These are phyloP conservation scores for Lepidurus packardi DNA, from an alignment of 1,140 invertebrate genomes.

Conservation along the genomic window DNA sequence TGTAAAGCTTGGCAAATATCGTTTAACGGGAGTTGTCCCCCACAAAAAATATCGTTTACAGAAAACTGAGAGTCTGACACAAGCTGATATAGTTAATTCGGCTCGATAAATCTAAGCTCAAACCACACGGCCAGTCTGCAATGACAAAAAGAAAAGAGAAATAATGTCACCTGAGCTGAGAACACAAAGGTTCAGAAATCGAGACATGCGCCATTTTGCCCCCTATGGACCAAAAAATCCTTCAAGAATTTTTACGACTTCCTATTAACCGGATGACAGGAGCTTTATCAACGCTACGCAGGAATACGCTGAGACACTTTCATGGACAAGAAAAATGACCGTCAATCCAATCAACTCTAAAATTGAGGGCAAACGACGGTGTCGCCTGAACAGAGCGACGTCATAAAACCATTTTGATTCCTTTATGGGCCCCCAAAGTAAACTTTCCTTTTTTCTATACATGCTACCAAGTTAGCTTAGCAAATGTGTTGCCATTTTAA, in stretches of 20 bases:
- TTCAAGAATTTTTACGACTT: not conserved
- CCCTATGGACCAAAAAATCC: not conserved
- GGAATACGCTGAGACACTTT: constrained; percentile 1
- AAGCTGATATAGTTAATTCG: not conserved
- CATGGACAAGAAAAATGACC: constrained; percentile 16
- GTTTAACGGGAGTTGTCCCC: too few relatives aligned
- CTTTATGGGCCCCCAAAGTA: not conserved
- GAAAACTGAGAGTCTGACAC: not conserved
- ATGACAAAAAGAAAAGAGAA: not conserved
- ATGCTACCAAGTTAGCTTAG: not conserved
- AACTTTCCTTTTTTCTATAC: not conserved
- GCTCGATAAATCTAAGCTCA: not conserved
- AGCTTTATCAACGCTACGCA: constrained; percentile 14
- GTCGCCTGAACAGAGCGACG: not conserved
- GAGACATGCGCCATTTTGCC: not conserved
- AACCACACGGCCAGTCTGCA: not conserved
- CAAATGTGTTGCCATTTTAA: not conserved
- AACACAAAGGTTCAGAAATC: not conserved
- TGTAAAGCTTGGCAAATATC: too few relatives aligned
- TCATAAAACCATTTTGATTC: not conserved
- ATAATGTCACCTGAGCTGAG: constrained; percentile 5
- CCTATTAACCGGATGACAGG: constrained; percentile 7
- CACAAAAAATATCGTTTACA: constrained; percentile 2
- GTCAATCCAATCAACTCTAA: constrained; percentile 22
- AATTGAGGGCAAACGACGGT: constrained; percentile 8